These are phyloP conservation scores for Graptemys geographica DNA, from an alignment of 2,797 vertebrate genomes.

Conservation along the genomic window DNA sequence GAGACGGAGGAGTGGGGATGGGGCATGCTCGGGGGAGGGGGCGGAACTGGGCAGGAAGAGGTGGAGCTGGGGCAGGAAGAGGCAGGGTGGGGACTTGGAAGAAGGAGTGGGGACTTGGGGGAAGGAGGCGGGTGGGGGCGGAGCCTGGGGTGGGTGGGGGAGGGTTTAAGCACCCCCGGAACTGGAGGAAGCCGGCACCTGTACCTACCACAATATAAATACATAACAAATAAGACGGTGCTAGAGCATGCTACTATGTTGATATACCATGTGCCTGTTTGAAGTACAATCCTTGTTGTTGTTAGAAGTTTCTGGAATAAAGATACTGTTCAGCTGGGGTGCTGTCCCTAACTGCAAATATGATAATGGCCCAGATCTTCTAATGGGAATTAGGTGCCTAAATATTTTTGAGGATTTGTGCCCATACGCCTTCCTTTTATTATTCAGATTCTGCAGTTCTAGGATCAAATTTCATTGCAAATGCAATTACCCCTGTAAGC, in stretches of 20 bases:
- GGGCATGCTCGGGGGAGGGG: too few species aligned
- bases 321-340: accelerated
- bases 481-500: neutral
- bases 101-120: too few species aligned
- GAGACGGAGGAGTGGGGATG: too few species aligned
- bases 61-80: too few species aligned
- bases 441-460: neutral
- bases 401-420: neutral
- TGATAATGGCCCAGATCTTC: neutral
- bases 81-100: too few species aligned
- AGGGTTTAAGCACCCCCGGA: too few species aligned
- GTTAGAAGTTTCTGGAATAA: neutral
- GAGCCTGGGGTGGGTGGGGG: too few species aligned
- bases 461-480: neutral
- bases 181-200: too few species aligned
- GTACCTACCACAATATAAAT: neutral
- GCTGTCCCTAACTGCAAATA: neutral
- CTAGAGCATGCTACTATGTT: neutral
- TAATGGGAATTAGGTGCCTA: neutral
- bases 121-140: too few species aligned
- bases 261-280: neutral
- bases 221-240: neutral
- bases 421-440: accelerated
- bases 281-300: neutral
- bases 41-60: too few species aligned